These are phyloP conservation scores for Daboia siamensis DNA, from an alignment of 2,113 vertebrate species.

Conservation along the genomic window DNA sequence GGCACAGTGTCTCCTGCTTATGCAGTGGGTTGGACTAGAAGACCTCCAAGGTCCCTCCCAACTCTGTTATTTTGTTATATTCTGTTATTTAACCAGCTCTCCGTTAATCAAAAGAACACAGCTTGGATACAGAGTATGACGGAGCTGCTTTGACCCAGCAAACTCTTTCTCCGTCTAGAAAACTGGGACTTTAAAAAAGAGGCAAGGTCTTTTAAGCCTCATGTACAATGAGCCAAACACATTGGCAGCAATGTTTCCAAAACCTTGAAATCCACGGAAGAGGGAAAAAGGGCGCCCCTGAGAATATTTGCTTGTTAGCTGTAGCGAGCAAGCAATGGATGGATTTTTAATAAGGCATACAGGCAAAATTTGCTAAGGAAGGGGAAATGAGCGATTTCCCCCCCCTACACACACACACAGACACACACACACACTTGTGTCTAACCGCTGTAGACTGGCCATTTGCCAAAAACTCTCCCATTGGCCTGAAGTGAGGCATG, in stretches of 20 bases:
- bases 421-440: background rate
- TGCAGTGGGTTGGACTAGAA: too few species aligned
- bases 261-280: background rate
- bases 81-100: background rate
- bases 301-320: background rate
- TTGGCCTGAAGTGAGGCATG: conserved; percentile 42
- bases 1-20: too few species aligned
- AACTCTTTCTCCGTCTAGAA: background rate
- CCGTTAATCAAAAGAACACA: background rate
- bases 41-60: too few species aligned
- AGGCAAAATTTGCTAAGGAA: conserved; percentile 4
- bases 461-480: conserved; percentile 32
- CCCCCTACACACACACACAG: background rate
- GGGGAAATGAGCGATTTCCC: conserved; percentile 22
- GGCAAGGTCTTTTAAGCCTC: background rate
- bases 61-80: too few species aligned
- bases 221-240: background rate
- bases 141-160: background rate
- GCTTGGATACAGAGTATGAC: background rate
- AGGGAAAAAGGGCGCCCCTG: background rate
- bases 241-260: background rate
- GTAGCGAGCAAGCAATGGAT: background rate
- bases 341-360: background rate
- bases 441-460: conserved; percentile 57
- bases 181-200: background rate